Conservation (phyloP, 2,113 vertebrate species). For the Todiramphus chloris region DNA sequence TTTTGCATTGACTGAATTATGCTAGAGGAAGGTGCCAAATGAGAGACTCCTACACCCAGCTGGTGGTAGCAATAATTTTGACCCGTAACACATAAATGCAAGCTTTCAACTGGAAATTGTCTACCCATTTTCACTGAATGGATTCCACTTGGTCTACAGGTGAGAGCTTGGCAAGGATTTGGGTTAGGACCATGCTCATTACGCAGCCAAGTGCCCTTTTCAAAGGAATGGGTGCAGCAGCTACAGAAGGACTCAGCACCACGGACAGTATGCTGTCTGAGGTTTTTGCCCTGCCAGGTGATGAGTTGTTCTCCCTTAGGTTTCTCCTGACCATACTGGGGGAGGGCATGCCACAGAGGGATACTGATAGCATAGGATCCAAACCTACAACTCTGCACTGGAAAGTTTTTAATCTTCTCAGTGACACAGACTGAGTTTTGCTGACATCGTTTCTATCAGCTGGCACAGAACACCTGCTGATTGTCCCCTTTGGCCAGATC, state of each 20-base stretch:
- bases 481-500: neutral
- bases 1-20: conserved; percentile 9
- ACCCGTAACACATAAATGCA: neutral
- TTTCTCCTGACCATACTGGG: neutral
- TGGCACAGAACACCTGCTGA: neutral
- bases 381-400: neutral
- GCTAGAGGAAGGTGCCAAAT: neutral
- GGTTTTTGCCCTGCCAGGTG: neutral
- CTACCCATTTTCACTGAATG: neutral
- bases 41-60: neutral
- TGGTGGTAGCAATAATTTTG: neutral
- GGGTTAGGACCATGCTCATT: neutral
- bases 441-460: neutral
- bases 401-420: neutral
- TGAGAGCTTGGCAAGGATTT: neutral
- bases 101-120: neutral
- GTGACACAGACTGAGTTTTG: neutral
- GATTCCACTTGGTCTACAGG: neutral
- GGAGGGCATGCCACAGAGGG: neutral
- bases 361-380: neutral
- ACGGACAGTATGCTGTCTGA: neutral
- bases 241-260: neutral
- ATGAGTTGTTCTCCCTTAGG: neutral
- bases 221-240: neutral
- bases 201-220: neutral